Conservation (phyloP, 2,888 invertebrate genomes). For the Alentia gelatinosa region DNA sequence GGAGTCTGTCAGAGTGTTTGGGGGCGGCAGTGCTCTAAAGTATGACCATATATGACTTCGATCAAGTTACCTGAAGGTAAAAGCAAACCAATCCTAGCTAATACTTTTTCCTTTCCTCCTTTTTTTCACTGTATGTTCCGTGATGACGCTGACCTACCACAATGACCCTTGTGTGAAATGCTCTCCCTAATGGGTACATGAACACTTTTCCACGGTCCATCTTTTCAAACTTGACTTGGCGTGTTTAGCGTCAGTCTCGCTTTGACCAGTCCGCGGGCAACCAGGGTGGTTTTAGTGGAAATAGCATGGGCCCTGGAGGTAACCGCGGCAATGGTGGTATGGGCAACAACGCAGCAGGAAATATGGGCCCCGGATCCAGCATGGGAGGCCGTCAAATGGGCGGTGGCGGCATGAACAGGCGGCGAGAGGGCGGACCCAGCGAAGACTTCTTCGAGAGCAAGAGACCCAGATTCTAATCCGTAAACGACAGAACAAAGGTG, state of each 20-base stretch:
- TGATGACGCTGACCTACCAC: slow-evolving; percentile 21
- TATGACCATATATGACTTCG: slow-evolving; percentile 24
- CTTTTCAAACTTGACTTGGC: slow-evolving; percentile 9
- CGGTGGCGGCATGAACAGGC: slow-evolving; percentile 46
- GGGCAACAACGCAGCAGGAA: not conserved
- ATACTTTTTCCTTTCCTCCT: slow-evolving; percentile 54
- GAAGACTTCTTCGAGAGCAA: slow-evolving; percentile 57
- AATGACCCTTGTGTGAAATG: slow-evolving; percentile 33
- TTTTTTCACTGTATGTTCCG: slow-evolving; percentile 35
- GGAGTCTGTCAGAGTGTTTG: not conserved
- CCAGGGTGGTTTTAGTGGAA: slow-evolving; percentile 51
- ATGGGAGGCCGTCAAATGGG: slow-evolving; percentile 33
- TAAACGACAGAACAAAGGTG: not conserved
- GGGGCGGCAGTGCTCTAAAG: slow-evolving; percentile 27
- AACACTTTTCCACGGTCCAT: not conserved
- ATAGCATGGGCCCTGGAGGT: slow-evolving; percentile 50
- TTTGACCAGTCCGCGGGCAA: slow-evolving; percentile 51
- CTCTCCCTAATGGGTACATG: not conserved
- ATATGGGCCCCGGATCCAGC: slow-evolving; percentile 14
- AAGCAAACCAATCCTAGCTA: slow-evolving; percentile 37
- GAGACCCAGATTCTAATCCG: slow-evolving; percentile 46
- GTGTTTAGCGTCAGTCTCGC: slow-evolving; percentile 50
- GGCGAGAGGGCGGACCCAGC: slow-evolving; percentile 45
- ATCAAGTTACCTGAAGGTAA: slow-evolving; percentile 37
- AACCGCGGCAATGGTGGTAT: not conserved